Conservation (phyloP, 2,888 invertebrate species). For the Dolichopus griseipennis region DNA sequence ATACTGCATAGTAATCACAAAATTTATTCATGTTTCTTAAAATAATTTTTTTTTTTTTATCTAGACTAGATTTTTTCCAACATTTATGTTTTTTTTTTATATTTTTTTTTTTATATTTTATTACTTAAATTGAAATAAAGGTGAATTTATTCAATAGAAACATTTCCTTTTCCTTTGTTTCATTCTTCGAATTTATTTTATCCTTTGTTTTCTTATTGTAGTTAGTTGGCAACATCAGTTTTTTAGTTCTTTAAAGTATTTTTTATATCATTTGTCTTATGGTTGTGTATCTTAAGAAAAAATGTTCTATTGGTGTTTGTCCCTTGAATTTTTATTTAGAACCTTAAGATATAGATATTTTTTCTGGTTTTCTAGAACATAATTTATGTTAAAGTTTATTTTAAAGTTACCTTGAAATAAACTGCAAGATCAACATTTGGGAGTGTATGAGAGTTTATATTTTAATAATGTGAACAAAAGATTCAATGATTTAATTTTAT, state of each 20-base stretch:
- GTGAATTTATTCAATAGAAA: not conserved
- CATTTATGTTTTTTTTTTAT: not conserved
- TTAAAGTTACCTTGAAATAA: too few relatives aligned
- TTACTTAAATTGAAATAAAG: not conserved
- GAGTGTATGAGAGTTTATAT: too few relatives aligned
- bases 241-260: not conserved
- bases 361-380: too few relatives aligned
- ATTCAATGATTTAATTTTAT: too few relatives aligned
- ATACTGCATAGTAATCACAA: conserved; percentile 1
- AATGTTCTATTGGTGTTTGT: not conserved
- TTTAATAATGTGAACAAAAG: too few relatives aligned
- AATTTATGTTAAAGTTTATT: too few relatives aligned
- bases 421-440: too few relatives aligned
- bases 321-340: not conserved
- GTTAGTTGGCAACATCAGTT: not conserved
- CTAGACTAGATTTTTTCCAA: not conserved
- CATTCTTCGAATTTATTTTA: not conserved
- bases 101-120: not conserved
- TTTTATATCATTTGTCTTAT: not conserved
- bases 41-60: not conserved
- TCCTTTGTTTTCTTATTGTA: not conserved
- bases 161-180: too few relatives aligned
- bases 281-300: not conserved
- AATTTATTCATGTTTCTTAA: not conserved
- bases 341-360: too few relatives aligned